Evolutionary conservation across 92 coral and sea anemone species (phyloP), one percentile per base, ranked within the genome.

Genomic region (Palythoa grandis): DNA sequence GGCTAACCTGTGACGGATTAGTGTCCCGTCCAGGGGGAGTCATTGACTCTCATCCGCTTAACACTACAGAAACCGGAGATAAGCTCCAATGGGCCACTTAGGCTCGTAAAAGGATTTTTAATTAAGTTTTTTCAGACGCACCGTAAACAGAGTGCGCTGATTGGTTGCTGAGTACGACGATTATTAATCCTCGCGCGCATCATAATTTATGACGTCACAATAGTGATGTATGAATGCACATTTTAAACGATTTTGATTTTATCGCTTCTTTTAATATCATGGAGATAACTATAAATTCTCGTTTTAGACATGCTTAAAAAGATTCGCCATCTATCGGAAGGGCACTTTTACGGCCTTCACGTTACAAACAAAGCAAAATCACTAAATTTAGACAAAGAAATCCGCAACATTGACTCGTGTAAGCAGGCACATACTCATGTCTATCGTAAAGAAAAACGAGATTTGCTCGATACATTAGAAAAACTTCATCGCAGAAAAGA

Each of bases 341-440:
- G 99, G 16, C 87, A 92, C 70, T 92, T 88, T 83, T 95, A 96
- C 74, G 98, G 97, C 40, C 90, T 95, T 13, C 95, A 86, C 16
- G 99, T 97, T 9, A 97, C 98, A 3, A 97, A 97, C 91, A 97
- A 97, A 70, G 99, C 98, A 19, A 93, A 89, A 74, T 80, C 87
- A 77, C 91, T 95, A 37, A 92, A 88, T 82, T 89, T 97, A 74
- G 93, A 93, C 69, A 95, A 92, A 86, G 96, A 97, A 78, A 86
- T 96, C 16, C 92, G 91, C 7, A 91, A 95, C 19, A 87, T 96
- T 16, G 97, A 96, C 58, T 93, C 98, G 16, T 95, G 98, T 56
- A 90, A 90, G 76, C 96, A 96, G 70, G 93, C 95, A 3, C 94
- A 93, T 68, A 88, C 90, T 29, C 99, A 96, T 61, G 89, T 92